Percentiles rank a stretch among this genome's conserved stretches.
Evolutionary conservation across 2,888 invertebrate genomes (phyloP).

Genomic region (Pardosa pseudoannulata): DNA sequence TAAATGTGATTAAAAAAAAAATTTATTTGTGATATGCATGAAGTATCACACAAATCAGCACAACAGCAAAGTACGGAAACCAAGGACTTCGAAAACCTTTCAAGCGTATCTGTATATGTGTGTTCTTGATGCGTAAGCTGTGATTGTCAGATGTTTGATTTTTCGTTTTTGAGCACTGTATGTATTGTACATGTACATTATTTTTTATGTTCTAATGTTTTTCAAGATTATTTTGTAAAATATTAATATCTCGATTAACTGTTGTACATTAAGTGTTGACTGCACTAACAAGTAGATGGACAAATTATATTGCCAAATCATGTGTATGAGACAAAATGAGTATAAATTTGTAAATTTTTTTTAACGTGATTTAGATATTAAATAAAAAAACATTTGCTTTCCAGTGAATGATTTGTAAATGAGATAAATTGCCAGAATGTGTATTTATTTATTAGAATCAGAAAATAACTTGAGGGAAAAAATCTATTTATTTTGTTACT

Average conservation of each 20-base stretch:
- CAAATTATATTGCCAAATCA: slow-evolving; percentile 9
- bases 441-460: no score
- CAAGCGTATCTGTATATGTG: slow-evolving; percentile 37
- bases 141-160: slow-evolving; percentile 35
- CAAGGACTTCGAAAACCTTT: slow-evolving; percentile 38
- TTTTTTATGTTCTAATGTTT: slow-evolving; percentile 33
- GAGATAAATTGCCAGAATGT: no score
- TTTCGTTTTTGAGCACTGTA: slow-evolving; percentile 49
- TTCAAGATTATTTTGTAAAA: slow-evolving; percentile 61
- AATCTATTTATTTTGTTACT: background rate
- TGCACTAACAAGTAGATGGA: slow-evolving; percentile 25
- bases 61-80: slow-evolving; percentile 58
- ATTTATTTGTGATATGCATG: slow-evolving; percentile 55
- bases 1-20: slow-evolving; percentile 3
- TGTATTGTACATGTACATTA: slow-evolving; percentile 56
- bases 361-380: background rate
- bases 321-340: background rate
- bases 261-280: slow-evolving; percentile 50
- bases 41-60: slow-evolving; percentile 46
- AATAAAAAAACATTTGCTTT: background rate
- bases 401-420: background rate
- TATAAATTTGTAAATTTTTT: background rate
- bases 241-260: slow-evolving; percentile 34
- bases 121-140: slow-evolving; percentile 60
- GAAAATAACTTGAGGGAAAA: background rate